phyloP scores from a whole-genome alignment of 2,113 vertebrate genomes.

The Aspidoscelis tigris region DNA sequence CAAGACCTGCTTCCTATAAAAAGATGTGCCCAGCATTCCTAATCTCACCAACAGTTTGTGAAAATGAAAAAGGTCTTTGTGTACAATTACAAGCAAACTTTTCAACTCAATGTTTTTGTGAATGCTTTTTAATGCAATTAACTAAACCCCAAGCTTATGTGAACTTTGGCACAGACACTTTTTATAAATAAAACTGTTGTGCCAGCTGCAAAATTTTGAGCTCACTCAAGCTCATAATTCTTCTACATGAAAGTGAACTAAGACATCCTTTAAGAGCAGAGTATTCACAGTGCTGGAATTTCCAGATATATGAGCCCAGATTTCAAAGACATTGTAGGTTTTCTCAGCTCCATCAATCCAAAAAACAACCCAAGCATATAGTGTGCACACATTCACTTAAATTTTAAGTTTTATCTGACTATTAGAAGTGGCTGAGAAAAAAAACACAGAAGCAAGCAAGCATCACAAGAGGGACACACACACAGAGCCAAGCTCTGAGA shows the following conservation, averaged over 20 bases:
- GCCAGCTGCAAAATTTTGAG: constrained; percentile 68
- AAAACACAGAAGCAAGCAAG: too few species aligned
- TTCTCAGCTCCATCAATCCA: too few species aligned
- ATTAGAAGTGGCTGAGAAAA: too few species aligned
- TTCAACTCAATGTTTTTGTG: constrained; percentile 32
- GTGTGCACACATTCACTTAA: too few species aligned
- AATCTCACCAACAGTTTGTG: not conserved
- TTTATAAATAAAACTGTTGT: constrained; percentile 70
- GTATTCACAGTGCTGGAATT: constrained; percentile 65
- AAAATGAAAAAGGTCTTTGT: constrained; percentile 22
- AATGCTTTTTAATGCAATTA: constrained; percentile 59
- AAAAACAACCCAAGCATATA: too few species aligned
- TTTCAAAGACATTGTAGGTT: constrained; percentile 9
- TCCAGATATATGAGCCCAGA: constrained; percentile 52
- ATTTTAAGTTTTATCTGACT: too few species aligned
- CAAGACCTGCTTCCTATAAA: not conserved
- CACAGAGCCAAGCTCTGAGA: too few species aligned
- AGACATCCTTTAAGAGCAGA: constrained; percentile 58
- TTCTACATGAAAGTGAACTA: constrained; percentile 58
- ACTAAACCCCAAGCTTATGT: constrained; percentile 44
- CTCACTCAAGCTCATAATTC: constrained; percentile 65
- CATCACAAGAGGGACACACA: too few species aligned
- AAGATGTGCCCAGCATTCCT: not conserved
- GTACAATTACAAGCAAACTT: constrained; percentile 37
- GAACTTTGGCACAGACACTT: constrained; percentile 56